Evolutionary conservation across 1,140 invertebrate genomes (phyloP).

Genomic region (Scaptomyza graminum): DNA sequence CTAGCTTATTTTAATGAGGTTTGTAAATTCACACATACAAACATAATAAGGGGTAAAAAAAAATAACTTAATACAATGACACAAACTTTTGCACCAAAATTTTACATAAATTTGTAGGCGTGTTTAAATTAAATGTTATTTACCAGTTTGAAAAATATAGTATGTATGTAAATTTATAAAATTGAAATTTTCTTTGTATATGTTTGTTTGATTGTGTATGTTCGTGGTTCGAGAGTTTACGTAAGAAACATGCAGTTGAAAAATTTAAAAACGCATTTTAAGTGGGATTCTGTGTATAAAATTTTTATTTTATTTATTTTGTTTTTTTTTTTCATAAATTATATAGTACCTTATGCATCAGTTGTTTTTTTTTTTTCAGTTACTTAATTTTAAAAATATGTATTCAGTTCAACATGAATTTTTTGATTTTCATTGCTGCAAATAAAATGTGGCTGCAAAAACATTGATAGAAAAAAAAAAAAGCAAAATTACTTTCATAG

Average conservation of each 20-base stretch:
- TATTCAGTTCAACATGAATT: slow-evolving; percentile 41
- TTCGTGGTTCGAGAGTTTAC: too few relatives aligned
- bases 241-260: slow-evolving; percentile 46
- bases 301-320: slow-evolving; percentile 72
- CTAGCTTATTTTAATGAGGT: neutral
- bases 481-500: slow-evolving; percentile 21
- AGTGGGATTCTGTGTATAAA: slow-evolving; percentile 67
- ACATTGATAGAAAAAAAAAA: slow-evolving; percentile 1
- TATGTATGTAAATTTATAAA: slow-evolving; percentile 1
- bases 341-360: too few relatives aligned
- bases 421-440: slow-evolving; percentile 55
- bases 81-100: slow-evolving; percentile 66
- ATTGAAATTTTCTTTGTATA: slow-evolving; percentile 12
- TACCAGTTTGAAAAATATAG: slow-evolving; percentile 53
- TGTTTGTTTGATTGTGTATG: slow-evolving; percentile 13
- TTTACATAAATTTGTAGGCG: slow-evolving; percentile 43
- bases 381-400: slow-evolving; percentile 36
- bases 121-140: slow-evolving; percentile 66
- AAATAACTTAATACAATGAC: slow-evolving; percentile 61
- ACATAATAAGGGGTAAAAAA: neutral
- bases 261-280: slow-evolving; percentile 74
- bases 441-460: slow-evolving; percentile 19
- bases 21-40: slow-evolving; percentile 13
- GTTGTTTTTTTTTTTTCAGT: slow-evolving; percentile 36
- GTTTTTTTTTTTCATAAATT: slow-evolving; percentile 33